A percentile compares a stretch with the other conserved stretches of the same genome.
Evolutionary conservation across 2,888 invertebrate genomes (phyloP).

Genomic region (Agriopis marginaria): DNA sequence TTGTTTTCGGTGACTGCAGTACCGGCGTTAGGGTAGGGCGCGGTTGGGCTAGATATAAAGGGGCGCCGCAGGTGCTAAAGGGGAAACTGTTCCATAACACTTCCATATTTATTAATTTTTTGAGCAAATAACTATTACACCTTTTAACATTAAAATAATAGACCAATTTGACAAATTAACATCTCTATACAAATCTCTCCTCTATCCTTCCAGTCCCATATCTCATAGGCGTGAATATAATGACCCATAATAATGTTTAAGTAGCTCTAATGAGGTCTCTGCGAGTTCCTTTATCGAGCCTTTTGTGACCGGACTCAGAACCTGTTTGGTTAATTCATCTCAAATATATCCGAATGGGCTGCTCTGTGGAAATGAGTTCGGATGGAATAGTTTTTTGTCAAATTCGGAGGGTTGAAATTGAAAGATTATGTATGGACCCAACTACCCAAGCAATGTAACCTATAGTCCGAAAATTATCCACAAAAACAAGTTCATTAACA

Average conservation of each 20-base stretch:
- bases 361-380: slow-evolving; percentile 1
- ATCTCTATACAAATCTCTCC: slow-evolving; percentile 23
- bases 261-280: slow-evolving; percentile 72
- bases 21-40: too few relatives aligned
- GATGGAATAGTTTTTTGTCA: neutral
- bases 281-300: slow-evolving; percentile 43
- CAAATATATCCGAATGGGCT: slow-evolving; percentile 12
- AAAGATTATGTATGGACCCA: neutral
- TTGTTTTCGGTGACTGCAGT: too few relatives aligned
- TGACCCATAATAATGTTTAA: slow-evolving; percentile 74
- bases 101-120: too few relatives aligned
- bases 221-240: slow-evolving; percentile 68
- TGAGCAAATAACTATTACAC: too few relatives aligned
- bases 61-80: too few relatives aligned
- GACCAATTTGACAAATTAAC: slow-evolving; percentile 10
- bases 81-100: too few relatives aligned
- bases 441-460: neutral
- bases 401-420: neutral
- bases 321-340: slow-evolving; percentile 61
- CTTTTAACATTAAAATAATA: too few relatives aligned
- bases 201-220: slow-evolving; percentile 21
- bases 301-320: slow-evolving; percentile 56
- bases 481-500: too few relatives aligned
- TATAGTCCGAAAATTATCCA: too few relatives aligned
- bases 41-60: too few relatives aligned